These are phyloP conservation scores for Brachypodius melanocephalos DNA, from an alignment of 2,113 vertebrate species.

Conservation along the genomic window DNA sequence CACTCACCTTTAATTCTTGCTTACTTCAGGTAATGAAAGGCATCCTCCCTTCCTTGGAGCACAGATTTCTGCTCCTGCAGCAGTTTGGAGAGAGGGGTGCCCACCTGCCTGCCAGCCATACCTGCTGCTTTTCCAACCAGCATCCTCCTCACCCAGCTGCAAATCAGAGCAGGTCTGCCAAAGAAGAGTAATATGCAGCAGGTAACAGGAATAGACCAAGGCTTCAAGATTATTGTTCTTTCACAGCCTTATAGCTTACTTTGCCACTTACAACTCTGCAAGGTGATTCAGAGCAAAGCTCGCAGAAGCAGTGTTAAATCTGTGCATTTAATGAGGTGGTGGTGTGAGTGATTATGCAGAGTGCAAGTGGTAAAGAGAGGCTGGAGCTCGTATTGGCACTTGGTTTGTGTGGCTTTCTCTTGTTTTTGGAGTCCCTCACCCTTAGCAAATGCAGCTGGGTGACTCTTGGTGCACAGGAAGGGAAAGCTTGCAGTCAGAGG, in stretches of 20 bases:
- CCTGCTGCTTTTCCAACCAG: background rate
- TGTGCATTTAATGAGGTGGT: background rate
- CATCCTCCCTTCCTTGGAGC: background rate
- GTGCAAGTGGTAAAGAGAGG: background rate
- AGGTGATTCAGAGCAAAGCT: background rate
- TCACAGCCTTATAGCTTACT: background rate
- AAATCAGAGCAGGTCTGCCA: background rate
- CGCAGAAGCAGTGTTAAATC: background rate
- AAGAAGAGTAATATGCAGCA: background rate
- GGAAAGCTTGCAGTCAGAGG: background rate
- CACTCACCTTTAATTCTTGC: background rate
- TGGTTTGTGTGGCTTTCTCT: background rate
- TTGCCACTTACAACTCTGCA: background rate
- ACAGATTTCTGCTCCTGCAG: background rate
- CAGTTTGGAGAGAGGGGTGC: background rate
- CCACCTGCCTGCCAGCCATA: background rate
- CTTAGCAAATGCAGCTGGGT: background rate
- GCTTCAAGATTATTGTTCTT: background rate
- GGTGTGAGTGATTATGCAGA: accelerated
- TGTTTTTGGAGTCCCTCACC: background rate
- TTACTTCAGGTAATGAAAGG: background rate
- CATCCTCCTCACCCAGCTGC: background rate
- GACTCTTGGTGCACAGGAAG: background rate
- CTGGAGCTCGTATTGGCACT: background rate
- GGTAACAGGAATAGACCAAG: background rate